phyloP scores from a whole-genome alignment of 2,888 invertebrate species.

The Eupithecia vulgata region DNA sequence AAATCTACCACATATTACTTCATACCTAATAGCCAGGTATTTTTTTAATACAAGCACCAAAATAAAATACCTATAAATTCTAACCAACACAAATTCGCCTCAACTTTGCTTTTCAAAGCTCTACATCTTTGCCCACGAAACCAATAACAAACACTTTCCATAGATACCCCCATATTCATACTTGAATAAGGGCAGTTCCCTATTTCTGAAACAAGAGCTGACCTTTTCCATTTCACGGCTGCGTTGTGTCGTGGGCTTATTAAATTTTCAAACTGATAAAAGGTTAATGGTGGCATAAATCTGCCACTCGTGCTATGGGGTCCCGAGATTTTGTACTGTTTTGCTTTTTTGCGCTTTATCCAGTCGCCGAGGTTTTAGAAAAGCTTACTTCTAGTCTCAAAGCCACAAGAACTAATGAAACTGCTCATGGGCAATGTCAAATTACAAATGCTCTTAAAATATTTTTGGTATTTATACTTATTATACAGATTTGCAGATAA shows the following conservation, averaged over 20 bases:
- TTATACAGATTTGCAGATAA: too few species aligned
- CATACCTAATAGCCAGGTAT: too few species aligned
- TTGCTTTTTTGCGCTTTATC: background rate
- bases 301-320: conserved; percentile 36
- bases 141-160: background rate
- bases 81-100: background rate
- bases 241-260: conserved; percentile 40
- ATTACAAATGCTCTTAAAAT: too few species aligned
- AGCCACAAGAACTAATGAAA: background rate
- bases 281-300: conserved; percentile 45
- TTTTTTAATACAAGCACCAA: too few species aligned
- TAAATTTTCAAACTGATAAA: conserved; percentile 45
- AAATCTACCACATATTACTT: too few species aligned
- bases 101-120: background rate
- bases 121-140: background rate
- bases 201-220: conserved; percentile 49
- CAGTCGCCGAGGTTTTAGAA: background rate
- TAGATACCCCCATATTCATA: background rate
- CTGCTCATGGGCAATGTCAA: background rate
- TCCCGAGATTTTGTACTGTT: conserved; percentile 33
- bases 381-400: background rate
- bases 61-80: too few species aligned
- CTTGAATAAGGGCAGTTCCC: conserved; percentile 29
- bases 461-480: too few species aligned
- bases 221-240: conserved; percentile 53